Percentiles rank a stretch among this genome's conserved stretches.
phyloP scores from a whole-genome alignment of 2,113 vertebrate genomes.

The Dolichallabes microphthalmus region DNA sequence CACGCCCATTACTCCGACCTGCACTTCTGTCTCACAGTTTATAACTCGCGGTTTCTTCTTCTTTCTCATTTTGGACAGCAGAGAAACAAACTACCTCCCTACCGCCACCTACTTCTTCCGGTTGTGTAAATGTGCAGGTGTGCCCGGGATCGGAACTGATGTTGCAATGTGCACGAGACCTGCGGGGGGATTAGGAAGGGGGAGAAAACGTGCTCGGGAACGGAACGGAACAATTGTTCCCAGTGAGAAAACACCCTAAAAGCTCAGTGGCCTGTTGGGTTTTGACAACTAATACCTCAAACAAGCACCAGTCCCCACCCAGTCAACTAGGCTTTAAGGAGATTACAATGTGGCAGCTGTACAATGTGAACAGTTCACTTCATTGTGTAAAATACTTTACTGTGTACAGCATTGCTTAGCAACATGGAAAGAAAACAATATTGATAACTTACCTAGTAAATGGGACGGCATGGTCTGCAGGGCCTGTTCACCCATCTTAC shows the following conservation, averaged over 20 bases:
- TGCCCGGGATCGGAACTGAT: too few species aligned
- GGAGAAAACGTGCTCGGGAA: too few species aligned
- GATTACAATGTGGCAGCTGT: background rate
- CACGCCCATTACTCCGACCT: too few species aligned
- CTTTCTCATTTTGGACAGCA: too few species aligned
- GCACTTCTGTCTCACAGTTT: too few species aligned
- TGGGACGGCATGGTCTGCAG: slow-evolving; percentile 80
- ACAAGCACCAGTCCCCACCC: background rate
- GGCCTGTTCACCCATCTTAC: slow-evolving; percentile 86
- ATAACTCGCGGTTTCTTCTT: too few species aligned
- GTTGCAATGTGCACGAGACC: too few species aligned
- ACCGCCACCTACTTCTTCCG: too few species aligned
- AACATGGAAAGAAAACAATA: background rate
- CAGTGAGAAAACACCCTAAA: background rate
- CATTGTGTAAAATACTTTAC: background rate
- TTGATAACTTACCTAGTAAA: slow-evolving; percentile 78
- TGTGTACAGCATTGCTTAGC: background rate
- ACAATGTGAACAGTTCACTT: background rate
- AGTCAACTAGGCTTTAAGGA: background rate
- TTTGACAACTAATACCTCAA: background rate
- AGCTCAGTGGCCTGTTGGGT: background rate
- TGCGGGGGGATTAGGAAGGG: too few species aligned
- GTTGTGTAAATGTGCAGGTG: too few species aligned
- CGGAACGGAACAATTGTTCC: too few species aligned
- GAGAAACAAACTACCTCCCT: too few species aligned